Percentiles rank a stretch among this genome's conserved stretches.
phyloP scores from a whole-genome alignment of 2,113 vertebrate genomes.

The Pelecanoides urinatrix region DNA sequence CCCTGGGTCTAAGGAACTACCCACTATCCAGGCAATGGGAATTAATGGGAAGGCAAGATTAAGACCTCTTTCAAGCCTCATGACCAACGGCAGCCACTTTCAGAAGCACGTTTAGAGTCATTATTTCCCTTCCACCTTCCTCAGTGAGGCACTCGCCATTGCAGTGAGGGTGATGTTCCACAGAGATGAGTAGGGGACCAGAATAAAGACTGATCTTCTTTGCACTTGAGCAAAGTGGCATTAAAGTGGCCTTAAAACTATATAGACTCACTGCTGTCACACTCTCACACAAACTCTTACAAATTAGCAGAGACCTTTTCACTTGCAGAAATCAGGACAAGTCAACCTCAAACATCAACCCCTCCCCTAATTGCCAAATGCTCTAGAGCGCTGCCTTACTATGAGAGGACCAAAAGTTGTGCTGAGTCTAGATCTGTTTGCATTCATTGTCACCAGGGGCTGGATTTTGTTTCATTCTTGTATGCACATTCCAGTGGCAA shows the following conservation, averaged over 20 bases:
- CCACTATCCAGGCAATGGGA: neutral
- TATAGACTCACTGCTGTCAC: neutral
- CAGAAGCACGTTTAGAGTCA: rapidly evolving
- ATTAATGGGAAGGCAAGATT: neutral
- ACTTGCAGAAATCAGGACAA: neutral
- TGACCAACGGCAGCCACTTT: neutral
- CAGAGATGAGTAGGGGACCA: neutral
- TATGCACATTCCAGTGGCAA: neutral
- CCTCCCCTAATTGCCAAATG: neutral
- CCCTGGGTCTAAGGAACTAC: neutral
- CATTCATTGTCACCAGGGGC: neutral
- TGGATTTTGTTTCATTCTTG: neutral
- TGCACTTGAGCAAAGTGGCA: neutral
- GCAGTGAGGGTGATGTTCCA: neutral
- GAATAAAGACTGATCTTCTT: neutral
- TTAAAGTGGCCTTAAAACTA: neutral
- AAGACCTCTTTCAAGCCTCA: neutral
- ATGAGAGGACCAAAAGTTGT: neutral
- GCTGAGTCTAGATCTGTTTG: neutral
- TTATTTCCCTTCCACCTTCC: neutral
- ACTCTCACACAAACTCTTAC: neutral
- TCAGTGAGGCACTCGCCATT: neutral
- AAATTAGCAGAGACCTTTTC: neutral
- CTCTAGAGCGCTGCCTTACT: neutral
- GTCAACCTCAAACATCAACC: neutral